These are phyloP conservation scores for Spicauda simplicius DNA, from an alignment of 2,888 invertebrate genomes.

Conservation along the genomic window DNA sequence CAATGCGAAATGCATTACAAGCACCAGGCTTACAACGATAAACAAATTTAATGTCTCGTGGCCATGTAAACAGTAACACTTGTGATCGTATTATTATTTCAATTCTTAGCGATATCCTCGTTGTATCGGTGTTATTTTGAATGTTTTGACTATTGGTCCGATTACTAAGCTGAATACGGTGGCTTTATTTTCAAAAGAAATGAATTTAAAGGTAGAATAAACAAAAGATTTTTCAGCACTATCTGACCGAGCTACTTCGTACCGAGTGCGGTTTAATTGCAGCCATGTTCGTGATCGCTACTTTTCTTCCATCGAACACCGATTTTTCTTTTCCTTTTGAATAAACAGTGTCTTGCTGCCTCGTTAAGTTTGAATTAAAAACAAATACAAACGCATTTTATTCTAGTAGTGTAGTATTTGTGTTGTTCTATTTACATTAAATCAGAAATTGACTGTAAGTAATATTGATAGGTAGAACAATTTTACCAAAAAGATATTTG, in stretches of 20 bases:
- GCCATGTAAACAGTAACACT: too few relatives aligned
- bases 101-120: too few relatives aligned
- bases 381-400: conserved; percentile 4
- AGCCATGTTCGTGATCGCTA: conserved; percentile 51
- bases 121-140: too few relatives aligned
- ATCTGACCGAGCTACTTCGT: conserved; percentile 7
- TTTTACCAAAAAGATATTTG: too few relatives aligned
- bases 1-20: too few relatives aligned
- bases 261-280: conserved; percentile 49
- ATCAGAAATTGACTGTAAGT: too few relatives aligned
- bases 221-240: conserved; percentile 22
- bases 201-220: conserved; percentile 7
- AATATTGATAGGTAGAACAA: too few relatives aligned
- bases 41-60: too few relatives aligned
- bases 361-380: conserved; percentile 21
- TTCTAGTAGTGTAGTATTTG: neutral
- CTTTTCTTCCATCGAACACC: conserved; percentile 44
- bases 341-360: conserved; percentile 38
- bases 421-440: neutral
- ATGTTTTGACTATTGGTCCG: too few relatives aligned
- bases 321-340: conserved; percentile 44
- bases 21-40: too few relatives aligned
- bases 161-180: too few relatives aligned
- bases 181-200: neutral
- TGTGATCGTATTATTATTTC: too few relatives aligned